Evolutionary conservation across 2,888 invertebrate genomes (phyloP).

Genomic region (Phrixothrix hirtus): DNA sequence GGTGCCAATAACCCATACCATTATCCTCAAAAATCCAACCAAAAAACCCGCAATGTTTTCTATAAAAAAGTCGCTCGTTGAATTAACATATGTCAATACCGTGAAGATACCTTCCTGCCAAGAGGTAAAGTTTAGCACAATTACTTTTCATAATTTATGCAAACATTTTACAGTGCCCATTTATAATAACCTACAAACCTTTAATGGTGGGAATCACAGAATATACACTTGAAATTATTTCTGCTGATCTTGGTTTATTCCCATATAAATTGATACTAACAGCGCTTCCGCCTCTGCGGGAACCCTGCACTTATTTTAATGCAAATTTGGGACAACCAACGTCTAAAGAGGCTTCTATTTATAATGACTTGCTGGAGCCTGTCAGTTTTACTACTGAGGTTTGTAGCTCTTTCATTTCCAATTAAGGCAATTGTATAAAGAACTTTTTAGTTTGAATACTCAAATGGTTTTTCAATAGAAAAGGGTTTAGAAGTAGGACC

Average conservation of each 20-base stretch:
- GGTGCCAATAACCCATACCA: constrained; percentile 38
- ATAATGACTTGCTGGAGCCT: no score
- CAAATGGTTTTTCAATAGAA: constrained; percentile 37
- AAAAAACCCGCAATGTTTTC: constrained; percentile 43
- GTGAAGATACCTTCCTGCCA: constrained; percentile 42
- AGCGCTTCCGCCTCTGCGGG: constrained; percentile 40
- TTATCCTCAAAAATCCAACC: constrained; percentile 51
- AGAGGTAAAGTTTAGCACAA: no score
- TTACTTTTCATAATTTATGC: no score
- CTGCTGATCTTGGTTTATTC: constrained; percentile 41
- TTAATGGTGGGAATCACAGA: constrained; percentile 33
- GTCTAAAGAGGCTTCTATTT: constrained; percentile 34
- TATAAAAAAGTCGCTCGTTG: constrained; percentile 37
- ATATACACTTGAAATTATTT: constrained; percentile 34
- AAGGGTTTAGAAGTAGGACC: constrained; percentile 11
- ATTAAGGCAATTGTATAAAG: background rate
- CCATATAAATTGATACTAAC: constrained; percentile 42
- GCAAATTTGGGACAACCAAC: constrained; percentile 42
- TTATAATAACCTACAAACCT: constrained; percentile 44
- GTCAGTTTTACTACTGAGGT: no score
- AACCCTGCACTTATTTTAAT: constrained; percentile 40
- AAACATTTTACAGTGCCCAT: constrained; percentile 29
- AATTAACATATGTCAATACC: constrained; percentile 39
- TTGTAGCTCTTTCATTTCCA: no score
- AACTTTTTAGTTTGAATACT: constrained; percentile 40